A percentile compares a stretch with the other conserved stretches of the same genome.
phyloP scores from a whole-genome alignment of 2,888 invertebrate species.

The Artemia sp. region DNA sequence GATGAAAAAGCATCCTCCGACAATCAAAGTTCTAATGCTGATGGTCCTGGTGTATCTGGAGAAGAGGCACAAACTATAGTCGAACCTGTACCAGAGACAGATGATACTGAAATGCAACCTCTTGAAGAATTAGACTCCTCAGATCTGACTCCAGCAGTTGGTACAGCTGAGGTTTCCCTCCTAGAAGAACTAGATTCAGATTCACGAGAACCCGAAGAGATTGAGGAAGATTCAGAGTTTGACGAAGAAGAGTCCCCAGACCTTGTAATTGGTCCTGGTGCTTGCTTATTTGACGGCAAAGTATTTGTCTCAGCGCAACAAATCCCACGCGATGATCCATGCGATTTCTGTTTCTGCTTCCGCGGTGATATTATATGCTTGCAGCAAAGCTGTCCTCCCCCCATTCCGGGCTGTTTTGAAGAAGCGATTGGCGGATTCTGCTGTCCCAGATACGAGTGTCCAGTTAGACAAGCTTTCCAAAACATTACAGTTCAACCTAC shows the following conservation, averaged over 20 bases:
- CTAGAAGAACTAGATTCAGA: neutral
- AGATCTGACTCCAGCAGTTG: conserved; percentile 24
- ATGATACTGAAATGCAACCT: conserved; percentile 23
- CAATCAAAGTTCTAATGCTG: conserved; percentile 23
- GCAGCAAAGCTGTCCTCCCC: conserved; percentile 86
- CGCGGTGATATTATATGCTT: conserved; percentile 85
- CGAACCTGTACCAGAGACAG: conserved; percentile 23
- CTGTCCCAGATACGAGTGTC: conserved; percentile 84
- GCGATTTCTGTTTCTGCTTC: conserved; percentile 93
- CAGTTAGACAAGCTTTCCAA: conserved; percentile 65
- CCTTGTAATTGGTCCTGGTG: conserved; percentile 61
- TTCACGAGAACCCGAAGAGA: neutral
- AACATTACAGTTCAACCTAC: conserved; percentile 42
- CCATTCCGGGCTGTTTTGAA: conserved; percentile 75
- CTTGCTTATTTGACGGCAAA: conserved; percentile 78
- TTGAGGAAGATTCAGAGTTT: conserved; percentile 19
- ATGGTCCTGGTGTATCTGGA: conserved; percentile 24
- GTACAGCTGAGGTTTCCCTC: conserved; percentile 23
- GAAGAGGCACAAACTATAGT: conserved; percentile 23
- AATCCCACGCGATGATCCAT: conserved; percentile 81
- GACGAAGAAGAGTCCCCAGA: conserved; percentile 26
- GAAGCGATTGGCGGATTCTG: conserved; percentile 85
- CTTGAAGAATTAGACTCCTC: conserved; percentile 24
- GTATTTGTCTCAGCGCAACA: conserved; percentile 86
- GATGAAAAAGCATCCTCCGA: conserved; percentile 23